Percentiles rank a stretch among this genome's conserved stretches.
Evolutionary conservation across 2,888 invertebrate species (phyloP).

Genomic region (Chloroclysta siterata): DNA sequence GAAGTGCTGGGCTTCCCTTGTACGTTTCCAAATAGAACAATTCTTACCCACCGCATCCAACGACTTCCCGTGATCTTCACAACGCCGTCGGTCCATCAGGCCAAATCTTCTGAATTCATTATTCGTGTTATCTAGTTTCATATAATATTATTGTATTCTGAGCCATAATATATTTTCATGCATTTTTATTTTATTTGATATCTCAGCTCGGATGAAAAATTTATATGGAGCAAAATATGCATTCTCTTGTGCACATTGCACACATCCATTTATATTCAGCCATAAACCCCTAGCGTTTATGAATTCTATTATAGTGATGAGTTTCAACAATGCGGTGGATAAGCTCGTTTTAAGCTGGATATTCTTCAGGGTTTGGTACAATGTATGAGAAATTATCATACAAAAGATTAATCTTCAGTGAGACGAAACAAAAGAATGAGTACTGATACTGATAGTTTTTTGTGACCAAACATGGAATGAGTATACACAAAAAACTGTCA

Average conservation of each 20-base stretch:
- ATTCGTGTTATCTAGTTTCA: not conserved
- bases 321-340: conserved; percentile 61
- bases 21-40: too few relatives aligned
- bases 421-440: not conserved
- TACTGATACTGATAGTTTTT: not conserved
- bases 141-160: not conserved
- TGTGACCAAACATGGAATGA: too few relatives aligned
- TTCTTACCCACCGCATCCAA: too few relatives aligned
- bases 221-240: conserved; percentile 14
- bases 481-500: too few relatives aligned
- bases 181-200: not conserved
- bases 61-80: too few relatives aligned
- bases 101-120: not conserved
- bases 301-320: conserved; percentile 66
- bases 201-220: not conserved
- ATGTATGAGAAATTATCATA: conserved; percentile 39
- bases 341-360: conserved; percentile 66
- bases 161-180: conserved; percentile 1
- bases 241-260: conserved; percentile 23
- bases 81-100: too few relatives aligned
- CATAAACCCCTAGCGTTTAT: conserved; percentile 42
- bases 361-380: conserved; percentile 51
- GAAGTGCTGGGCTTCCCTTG: too few relatives aligned
- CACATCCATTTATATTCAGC: conserved; percentile 26
- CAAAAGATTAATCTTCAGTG: not conserved